phyloP scores from a whole-genome alignment of 2,888 invertebrate genomes.

The Oscheius sp. region DNA sequence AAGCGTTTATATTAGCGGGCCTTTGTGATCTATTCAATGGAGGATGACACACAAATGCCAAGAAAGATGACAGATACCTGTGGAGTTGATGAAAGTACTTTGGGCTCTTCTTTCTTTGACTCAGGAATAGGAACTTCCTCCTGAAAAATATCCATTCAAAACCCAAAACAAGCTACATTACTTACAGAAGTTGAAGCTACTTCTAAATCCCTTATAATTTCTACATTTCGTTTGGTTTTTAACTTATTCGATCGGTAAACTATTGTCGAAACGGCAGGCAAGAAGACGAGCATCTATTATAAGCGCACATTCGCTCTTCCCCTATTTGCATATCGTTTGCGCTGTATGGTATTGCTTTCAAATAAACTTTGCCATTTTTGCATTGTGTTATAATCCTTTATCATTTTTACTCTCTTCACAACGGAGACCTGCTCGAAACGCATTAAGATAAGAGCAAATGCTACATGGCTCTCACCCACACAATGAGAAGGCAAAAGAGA shows the following conservation, averaged over 20 bases:
- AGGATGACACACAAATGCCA: conserved; percentile 17
- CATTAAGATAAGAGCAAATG: conserved; percentile 8
- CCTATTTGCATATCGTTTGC: conserved; percentile 28
- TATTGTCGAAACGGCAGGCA: conserved; percentile 19
- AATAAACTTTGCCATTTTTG: conserved; percentile 3
- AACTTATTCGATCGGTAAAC: conserved; percentile 14
- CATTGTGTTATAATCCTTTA: conserved; percentile 6
- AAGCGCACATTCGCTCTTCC: conserved; percentile 15
- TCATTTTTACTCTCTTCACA: neutral
- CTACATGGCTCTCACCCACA: conserved; percentile 5
- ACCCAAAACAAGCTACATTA: neutral
- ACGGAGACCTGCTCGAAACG: neutral
- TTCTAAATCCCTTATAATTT: neutral
- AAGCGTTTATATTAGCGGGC: conserved; percentile 19
- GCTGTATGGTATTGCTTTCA: conserved; percentile 6
- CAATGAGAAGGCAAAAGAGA: no score
- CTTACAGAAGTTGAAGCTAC: neutral
- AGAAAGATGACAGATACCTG: conserved; percentile 1
- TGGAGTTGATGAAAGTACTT: neutral
- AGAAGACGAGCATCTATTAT: conserved; percentile 28
- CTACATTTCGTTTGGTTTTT: conserved; percentile 6
- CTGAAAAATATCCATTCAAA: neutral
- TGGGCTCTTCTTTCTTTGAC: conserved; percentile 9
- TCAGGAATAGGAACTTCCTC: conserved; percentile 1
- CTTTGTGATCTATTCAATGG: conserved; percentile 11